Evolutionary conservation across 2,113 vertebrate species (phyloP).

Genomic region (Meles meles): DNA sequence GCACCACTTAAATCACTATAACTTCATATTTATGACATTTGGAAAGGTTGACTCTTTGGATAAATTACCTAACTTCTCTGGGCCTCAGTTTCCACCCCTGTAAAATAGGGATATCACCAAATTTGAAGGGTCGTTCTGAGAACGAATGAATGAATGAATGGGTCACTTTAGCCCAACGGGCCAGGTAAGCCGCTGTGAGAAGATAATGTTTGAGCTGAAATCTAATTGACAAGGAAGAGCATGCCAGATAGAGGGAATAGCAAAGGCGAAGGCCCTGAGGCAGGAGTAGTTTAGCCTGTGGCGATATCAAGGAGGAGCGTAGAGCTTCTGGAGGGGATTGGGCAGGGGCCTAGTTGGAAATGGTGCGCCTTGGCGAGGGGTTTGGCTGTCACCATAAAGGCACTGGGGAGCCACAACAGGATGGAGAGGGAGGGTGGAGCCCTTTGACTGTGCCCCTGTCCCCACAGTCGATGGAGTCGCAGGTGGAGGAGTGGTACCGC

Average conservation of each 20-base stretch:
- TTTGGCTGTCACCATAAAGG: not conserved
- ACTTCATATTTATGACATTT: not conserved
- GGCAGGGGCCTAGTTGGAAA: not conserved
- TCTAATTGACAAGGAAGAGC: not conserved
- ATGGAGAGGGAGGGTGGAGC: not conserved
- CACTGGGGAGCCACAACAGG: not conserved
- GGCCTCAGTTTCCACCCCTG: slow-evolving; percentile 12
- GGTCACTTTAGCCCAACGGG: not conserved
- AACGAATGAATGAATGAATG: not conserved
- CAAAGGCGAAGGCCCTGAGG: not conserved
- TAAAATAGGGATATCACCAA: not conserved
- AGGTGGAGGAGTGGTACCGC: slow-evolving; percentile 93
- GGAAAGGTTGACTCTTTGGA: not conserved
- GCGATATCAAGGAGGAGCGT: not conserved
- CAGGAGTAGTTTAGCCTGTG: not conserved
- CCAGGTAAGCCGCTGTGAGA: not conserved
- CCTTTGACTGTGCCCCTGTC: not conserved
- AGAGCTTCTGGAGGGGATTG: not conserved
- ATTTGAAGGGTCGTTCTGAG: not conserved
- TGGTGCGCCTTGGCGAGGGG: fast-evolving
- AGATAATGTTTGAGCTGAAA: not conserved
- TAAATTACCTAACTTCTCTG: not conserved
- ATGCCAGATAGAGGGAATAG: not conserved
- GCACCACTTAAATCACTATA: not conserved
- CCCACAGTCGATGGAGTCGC: slow-evolving; percentile 90